Evolutionary conservation across 2,888 invertebrate genomes (phyloP).

Genomic region (Lycocerus yunnanus): DNA sequence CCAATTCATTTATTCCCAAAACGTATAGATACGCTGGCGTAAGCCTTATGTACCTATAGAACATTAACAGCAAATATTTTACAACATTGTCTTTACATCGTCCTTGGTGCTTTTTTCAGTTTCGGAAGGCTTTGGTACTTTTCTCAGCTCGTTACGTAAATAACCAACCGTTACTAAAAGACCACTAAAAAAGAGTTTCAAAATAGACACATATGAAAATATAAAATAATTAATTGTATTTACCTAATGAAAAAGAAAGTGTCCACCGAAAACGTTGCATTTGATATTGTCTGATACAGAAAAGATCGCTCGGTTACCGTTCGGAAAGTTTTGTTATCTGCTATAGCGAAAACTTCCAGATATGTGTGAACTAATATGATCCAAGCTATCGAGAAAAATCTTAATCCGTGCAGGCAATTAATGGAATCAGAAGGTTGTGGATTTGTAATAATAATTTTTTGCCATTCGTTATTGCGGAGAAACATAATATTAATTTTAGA

Average conservation of each 20-base stretch:
- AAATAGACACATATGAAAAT: not conserved
- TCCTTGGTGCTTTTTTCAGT: constrained; percentile 56
- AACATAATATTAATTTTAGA: constrained; percentile 70
- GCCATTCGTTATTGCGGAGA: constrained; percentile 76
- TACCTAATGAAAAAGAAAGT: constrained; percentile 87
- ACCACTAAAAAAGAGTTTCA: constrained; percentile 62
- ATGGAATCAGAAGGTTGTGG: constrained; percentile 68
- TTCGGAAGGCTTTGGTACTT: constrained; percentile 47
- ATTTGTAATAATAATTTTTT: constrained; percentile 73
- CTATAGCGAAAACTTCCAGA: constrained; percentile 78
- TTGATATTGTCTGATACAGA: constrained; percentile 81
- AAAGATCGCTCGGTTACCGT: constrained; percentile 75
- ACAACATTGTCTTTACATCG: constrained; percentile 51
- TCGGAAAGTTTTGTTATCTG: constrained; percentile 73
- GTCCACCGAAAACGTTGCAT: constrained; percentile 85
- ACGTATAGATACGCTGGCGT: constrained; percentile 84
- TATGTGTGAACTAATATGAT: constrained; percentile 86
- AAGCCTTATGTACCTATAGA: constrained; percentile 72
- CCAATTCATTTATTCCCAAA: constrained; percentile 73
- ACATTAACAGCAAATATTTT: constrained; percentile 59
- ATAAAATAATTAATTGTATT: not conserved
- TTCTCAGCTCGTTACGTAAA: constrained; percentile 66
- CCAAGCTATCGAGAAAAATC: constrained; percentile 80
- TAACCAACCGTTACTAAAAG: constrained; percentile 74
- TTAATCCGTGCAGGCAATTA: constrained; percentile 76